A percentile compares a stretch with the other conserved stretches of the same genome.
Evolutionary conservation across 2,888 invertebrate species (phyloP).

Genomic region (Yponomeuta sedellus): DNA sequence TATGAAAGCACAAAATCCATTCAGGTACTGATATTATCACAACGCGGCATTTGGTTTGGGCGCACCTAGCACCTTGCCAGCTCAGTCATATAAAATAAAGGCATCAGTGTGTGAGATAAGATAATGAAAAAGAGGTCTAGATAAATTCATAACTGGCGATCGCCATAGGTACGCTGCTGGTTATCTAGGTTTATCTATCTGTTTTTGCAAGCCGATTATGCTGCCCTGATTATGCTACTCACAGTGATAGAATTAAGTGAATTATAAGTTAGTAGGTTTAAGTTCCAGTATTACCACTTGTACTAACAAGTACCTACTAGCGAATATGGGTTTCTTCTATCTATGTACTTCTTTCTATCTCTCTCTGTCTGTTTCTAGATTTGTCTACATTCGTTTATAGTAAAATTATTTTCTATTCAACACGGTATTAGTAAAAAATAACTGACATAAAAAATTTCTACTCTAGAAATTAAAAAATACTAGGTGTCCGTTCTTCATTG

Average conservation of each 20-base stretch:
- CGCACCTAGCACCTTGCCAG: constrained; percentile 44
- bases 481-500: too few relatives aligned
- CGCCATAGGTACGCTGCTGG: constrained; percentile 35
- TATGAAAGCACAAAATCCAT: neutral
- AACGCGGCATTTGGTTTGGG: constrained; percentile 25
- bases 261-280: neutral
- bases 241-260: neutral
- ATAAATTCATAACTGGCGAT: constrained; percentile 65
- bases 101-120: constrained; percentile 57
- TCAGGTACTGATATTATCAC: constrained; percentile 19
- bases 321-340: too few relatives aligned
- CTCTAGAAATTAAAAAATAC: too few relatives aligned
- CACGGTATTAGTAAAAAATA: too few relatives aligned
- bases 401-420: too few relatives aligned
- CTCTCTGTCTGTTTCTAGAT: too few relatives aligned
- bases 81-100: constrained; percentile 58
- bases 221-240: neutral
- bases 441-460: too few relatives aligned
- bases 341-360: too few relatives aligned
- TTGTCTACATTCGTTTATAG: too few relatives aligned
- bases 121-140: constrained; percentile 73
- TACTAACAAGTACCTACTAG: too few relatives aligned
- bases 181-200: constrained; percentile 46
- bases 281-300: too few relatives aligned
- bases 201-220: constrained; percentile 53